Percentiles rank a stretch among this genome's conserved stretches.
Conservation (phyloP, 2,113 vertebrate species). For the Psilopogon haemacephalus region DNA sequence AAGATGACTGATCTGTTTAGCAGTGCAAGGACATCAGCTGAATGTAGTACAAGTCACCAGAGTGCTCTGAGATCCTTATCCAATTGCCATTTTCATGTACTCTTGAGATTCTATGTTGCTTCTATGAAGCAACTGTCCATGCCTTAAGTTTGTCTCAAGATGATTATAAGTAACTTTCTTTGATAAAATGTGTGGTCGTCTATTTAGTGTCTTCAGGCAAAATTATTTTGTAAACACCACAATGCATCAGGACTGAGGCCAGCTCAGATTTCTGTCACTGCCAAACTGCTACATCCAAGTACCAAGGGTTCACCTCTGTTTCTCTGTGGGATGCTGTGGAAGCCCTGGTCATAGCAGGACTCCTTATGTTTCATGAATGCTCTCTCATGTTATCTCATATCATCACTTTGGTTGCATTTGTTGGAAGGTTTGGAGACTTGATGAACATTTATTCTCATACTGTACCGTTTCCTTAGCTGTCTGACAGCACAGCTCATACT, state of each 20-base stretch:
- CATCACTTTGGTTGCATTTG: not conserved
- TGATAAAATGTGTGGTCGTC: not conserved
- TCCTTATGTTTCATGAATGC: not conserved
- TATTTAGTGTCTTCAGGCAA: not conserved
- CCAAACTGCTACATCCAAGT: rapidly evolving
- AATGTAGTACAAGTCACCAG: not conserved
- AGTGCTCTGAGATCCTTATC: not conserved
- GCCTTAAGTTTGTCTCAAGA: not conserved
- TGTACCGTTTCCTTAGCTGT: not conserved
- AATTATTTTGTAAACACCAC: not conserved
- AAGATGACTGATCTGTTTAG: not conserved
- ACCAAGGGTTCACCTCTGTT: not conserved
- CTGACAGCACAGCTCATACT: not conserved
- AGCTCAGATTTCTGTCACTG: not conserved
- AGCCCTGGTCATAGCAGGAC: not conserved
- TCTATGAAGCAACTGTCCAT: not conserved
- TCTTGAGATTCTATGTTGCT: not conserved
- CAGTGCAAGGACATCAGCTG: not conserved
- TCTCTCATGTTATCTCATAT: not conserved
- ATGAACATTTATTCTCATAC: not conserved
- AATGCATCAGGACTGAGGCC: not conserved
- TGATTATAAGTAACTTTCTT: not conserved
- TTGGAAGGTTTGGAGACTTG: not conserved
- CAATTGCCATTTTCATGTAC: not conserved
- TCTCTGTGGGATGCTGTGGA: not conserved